These are phyloP conservation scores for Pilophorus perplexus DNA, from an alignment of 2,888 invertebrate genomes.

Conservation along the genomic window DNA sequence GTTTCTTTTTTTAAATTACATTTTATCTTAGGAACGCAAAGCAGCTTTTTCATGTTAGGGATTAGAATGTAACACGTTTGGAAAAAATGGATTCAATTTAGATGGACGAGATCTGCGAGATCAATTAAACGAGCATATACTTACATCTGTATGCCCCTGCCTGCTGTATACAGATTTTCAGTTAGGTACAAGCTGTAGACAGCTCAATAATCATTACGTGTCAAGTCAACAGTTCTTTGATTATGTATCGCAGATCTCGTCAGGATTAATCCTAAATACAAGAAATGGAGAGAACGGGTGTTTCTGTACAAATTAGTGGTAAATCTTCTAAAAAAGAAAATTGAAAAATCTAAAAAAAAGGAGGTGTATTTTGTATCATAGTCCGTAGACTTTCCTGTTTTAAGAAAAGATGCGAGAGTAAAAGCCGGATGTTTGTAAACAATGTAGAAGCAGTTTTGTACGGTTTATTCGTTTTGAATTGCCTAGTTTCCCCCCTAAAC, in stretches of 20 bases:
- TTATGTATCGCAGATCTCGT: constrained; percentile 31
- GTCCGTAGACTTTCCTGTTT: constrained; percentile 12
- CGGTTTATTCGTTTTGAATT: too few species aligned
- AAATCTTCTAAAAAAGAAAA: neutral
- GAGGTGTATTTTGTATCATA: constrained; percentile 22
- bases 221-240: too few species aligned
- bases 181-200: too few species aligned
- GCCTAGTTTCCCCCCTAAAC: too few species aligned
- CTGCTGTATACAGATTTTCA: too few species aligned
- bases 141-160: too few species aligned
- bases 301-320: constrained; percentile 49
- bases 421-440: neutral
- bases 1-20: too few species aligned
- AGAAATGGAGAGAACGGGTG: constrained; percentile 40
- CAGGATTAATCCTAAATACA: constrained; percentile 5
- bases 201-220: too few species aligned
- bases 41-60: neutral
- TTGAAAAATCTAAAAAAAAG: neutral
- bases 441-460: too few species aligned
- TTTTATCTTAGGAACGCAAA: too few species aligned
- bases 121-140: too few species aligned
- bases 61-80: neutral
- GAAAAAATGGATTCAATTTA: neutral
- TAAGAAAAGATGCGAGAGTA: neutral
- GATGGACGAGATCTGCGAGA: neutral